A percentile compares a stretch with the other conserved stretches of the same genome.
phyloP scores from a whole-genome alignment of 2,797 vertebrate genomes.

The Carcharodon carcharias region DNA sequence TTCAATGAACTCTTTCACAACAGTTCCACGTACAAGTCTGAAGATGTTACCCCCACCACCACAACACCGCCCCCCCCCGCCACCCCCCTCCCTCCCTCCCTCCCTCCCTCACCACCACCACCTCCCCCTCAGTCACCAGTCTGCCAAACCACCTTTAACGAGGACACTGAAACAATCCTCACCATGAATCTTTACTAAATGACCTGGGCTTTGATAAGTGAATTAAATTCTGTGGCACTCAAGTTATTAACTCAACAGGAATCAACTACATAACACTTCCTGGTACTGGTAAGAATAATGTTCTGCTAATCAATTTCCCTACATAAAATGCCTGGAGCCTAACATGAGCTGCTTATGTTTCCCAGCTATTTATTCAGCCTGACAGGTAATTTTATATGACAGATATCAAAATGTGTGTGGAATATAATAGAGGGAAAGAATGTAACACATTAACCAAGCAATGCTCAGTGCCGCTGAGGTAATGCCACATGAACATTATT shows the following conservation, averaged over 20 bases:
- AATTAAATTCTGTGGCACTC: conserved; percentile 28
- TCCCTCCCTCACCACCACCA: too few species aligned
- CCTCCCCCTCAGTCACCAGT: neutral
- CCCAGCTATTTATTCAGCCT: conserved; percentile 24
- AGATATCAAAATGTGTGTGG: conserved; percentile 26
- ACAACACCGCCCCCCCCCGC: too few species aligned
- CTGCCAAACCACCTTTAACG: neutral
- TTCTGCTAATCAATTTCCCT: conserved; percentile 30
- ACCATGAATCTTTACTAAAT: conserved; percentile 12
- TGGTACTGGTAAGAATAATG: conserved; percentile 31
- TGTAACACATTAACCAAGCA: neutral
- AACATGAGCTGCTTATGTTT: conserved; percentile 28
- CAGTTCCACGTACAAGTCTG: neutral
- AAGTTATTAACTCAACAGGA: conserved; percentile 33
- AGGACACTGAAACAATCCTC: neutral
- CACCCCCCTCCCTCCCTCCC: too few species aligned
- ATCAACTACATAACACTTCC: conserved; percentile 31
- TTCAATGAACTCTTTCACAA: neutral
- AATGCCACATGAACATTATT: conserved; percentile 3
- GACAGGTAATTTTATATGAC: conserved; percentile 35
- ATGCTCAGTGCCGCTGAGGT: neutral
- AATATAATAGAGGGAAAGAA: neutral
- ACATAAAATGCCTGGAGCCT: conserved; percentile 29
- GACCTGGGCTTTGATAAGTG: neutral
- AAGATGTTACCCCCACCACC: neutral